Evolutionary conservation across 2,113 vertebrate genomes (phyloP), one percentile per base, ranked within the genome.

Genomic region (Bucco capensis): DNA sequence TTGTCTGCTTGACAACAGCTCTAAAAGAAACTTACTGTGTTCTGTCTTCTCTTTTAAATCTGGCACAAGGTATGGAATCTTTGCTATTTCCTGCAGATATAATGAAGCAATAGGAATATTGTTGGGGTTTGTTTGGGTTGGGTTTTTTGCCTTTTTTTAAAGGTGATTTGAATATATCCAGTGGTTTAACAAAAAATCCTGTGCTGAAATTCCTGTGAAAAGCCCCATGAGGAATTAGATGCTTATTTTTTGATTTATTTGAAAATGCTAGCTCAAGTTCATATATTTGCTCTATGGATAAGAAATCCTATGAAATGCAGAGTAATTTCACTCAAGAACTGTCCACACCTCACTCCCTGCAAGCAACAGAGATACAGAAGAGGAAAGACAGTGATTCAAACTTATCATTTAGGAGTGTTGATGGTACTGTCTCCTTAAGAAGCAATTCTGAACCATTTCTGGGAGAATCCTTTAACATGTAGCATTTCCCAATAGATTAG

Each of bases 101-200:
- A 93, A 76, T 90, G 75, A 70, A 88, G 72, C 56, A 83, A 66
- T 69, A 30, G 46, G 89, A 94, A 86, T 83, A 53, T 25, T 95
- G 70, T 13, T 92, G n/a, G n/a, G n/a, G 75, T 38, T 64, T n/a
- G 89, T 78, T 16, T 58, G n/a, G n/a, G n/a, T n/a, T n/a, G n/a
- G n/a, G n/a, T 60, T 30, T 91, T 80, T 16, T 56, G 57, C 3
- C 8, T 54, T 77, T 49, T 86, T 94, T 90, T 53, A 76, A 87
- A 95, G 33, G 86, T 82, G 93, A 93, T 19, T 94, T 96, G 92
- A 70, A 77, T 94, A 88, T 72, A 97, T 40, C 37, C 50, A 61
- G 38, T 61, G 57, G 57, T 61, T 89, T 87, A 25, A n/a, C n/a
- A 92, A 94, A 95, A 96, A 67, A 92, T 93, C 83, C 77, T 24